Evolutionary conservation across 1,140 invertebrate species (phyloP).

Genomic region (Drosophila lacteicornis): DNA sequence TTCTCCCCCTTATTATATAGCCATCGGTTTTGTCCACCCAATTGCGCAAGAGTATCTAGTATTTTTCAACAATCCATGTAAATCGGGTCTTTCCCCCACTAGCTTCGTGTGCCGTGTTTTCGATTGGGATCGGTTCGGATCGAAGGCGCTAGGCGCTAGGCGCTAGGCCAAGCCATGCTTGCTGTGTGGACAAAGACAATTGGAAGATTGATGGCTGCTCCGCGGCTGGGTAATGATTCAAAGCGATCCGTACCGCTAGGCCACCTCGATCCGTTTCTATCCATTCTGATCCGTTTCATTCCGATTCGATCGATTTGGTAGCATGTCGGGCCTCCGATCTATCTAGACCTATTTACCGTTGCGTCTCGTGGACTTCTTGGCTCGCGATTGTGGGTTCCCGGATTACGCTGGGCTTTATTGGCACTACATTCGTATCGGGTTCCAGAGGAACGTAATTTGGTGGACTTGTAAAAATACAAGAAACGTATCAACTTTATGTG

Average conservation of each 20-base stretch:
- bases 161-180: conserved; percentile 19
- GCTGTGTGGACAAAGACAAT: conserved; percentile 41
- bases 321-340: conserved; percentile 6
- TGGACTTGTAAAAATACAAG: no score
- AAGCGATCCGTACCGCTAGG: conserved; percentile 46
- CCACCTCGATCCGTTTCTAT: conserved; percentile 16
- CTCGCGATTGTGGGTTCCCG: conserved; percentile 4
- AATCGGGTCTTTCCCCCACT: conserved; percentile 13
- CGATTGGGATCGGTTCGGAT: conserved; percentile 12
- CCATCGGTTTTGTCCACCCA: not conserved
- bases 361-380: conserved; percentile 28
- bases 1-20: no score
- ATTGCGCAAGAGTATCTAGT: conserved; percentile 18
- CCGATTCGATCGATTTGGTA: not conserved
- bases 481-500: no score
- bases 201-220: conserved; percentile 69
- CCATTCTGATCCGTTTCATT: conserved; percentile 4
- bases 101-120: conserved; percentile 21
- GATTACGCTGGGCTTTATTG: conserved; percentile 9
- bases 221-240: conserved; percentile 57
- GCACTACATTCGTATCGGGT: not conserved
- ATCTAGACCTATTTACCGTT: conserved; percentile 28
- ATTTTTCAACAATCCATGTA: conserved; percentile 6
- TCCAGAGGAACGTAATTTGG: no score
- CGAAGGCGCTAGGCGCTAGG: conserved; percentile 40